Percentiles rank a stretch among this genome's conserved stretches.
Evolutionary conservation across 2,888 invertebrate genomes (phyloP).

Genomic region (Spisula subtruncata): DNA sequence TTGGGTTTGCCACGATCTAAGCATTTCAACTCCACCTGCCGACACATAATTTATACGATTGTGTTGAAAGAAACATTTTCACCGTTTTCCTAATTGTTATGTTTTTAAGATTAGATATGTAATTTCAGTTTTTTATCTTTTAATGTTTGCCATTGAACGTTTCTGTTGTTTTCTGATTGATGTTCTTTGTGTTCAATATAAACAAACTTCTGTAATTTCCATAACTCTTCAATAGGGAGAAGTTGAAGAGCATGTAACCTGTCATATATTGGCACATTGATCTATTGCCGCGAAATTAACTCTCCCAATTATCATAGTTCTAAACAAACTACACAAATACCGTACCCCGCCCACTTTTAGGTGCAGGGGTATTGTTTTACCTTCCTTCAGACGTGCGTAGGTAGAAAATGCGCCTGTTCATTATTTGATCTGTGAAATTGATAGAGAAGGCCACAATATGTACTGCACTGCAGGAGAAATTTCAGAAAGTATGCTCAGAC

Average conservation of each 20-base stretch:
- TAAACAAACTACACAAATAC: neutral
- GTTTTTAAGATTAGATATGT: slow-evolving; percentile 15
- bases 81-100: neutral
- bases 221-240: neutral
- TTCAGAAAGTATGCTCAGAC: neutral
- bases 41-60: neutral
- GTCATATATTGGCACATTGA: slow-evolving; percentile 1
- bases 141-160: neutral
- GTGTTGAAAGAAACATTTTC: neutral
- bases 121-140: slow-evolving; percentile 5
- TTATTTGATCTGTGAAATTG: neutral
- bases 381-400: slow-evolving; percentile 8
- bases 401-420: neutral
- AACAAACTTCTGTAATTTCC: slow-evolving; percentile 24
- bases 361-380: slow-evolving; percentile 12
- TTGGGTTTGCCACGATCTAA: too few species aligned
- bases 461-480: neutral
- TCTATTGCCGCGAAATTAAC: neutral
- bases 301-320: slow-evolving; percentile 1
- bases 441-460: neutral
- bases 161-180: slow-evolving; percentile 13
- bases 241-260: neutral
- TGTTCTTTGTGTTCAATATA: neutral
- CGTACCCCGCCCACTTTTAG: neutral
- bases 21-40: neutral